These are phyloP conservation scores for Kryptolebias ocellatus DNA, from an alignment of 2,797 vertebrate genomes.

Conservation along the genomic window DNA sequence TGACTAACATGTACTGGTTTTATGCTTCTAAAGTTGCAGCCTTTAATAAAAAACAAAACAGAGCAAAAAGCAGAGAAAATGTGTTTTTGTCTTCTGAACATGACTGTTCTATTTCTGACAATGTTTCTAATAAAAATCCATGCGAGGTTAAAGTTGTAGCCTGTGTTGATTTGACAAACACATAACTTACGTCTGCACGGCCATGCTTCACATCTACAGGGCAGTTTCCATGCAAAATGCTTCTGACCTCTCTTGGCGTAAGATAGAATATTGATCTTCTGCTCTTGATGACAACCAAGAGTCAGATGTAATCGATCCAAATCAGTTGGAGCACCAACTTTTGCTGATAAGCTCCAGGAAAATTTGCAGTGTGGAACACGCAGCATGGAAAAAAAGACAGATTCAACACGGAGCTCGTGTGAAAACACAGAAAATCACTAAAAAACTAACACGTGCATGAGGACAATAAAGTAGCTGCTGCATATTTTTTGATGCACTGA, in stretches of 20 bases:
- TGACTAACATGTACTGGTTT: not conserved
- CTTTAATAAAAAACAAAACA: constrained; percentile 7
- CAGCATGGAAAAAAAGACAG: constrained; percentile 36
- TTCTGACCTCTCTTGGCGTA: constrained; percentile 40
- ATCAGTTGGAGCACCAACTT: constrained; percentile 68
- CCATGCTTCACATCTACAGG: constrained; percentile 24
- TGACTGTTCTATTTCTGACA: constrained; percentile 4
- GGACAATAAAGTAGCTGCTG: constrained; percentile 1
- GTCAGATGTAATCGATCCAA: constrained; percentile 74
- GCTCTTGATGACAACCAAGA: constrained; percentile 68
- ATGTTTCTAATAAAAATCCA: constrained; percentile 8
- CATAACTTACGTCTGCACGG: constrained; percentile 13
- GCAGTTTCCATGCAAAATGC: constrained; percentile 33
- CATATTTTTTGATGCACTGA: constrained; percentile 8
- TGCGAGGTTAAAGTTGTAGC: constrained; percentile 5
- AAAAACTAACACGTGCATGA: constrained; percentile 37
- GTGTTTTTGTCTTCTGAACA: constrained; percentile 1
- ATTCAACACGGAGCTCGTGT: constrained; percentile 18
- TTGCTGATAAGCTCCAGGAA: constrained; percentile 58
- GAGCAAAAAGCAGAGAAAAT: not conserved
- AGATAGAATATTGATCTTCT: constrained; percentile 67
- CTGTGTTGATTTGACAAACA: constrained; percentile 15
- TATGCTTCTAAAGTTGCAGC: not conserved
- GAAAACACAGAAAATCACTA: constrained; percentile 16
- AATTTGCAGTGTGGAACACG: constrained; percentile 52